phyloP scores from a whole-genome alignment of 35 echinoderm and acorn worm species.

The Strongylocentrotus purpuratus region DNA sequence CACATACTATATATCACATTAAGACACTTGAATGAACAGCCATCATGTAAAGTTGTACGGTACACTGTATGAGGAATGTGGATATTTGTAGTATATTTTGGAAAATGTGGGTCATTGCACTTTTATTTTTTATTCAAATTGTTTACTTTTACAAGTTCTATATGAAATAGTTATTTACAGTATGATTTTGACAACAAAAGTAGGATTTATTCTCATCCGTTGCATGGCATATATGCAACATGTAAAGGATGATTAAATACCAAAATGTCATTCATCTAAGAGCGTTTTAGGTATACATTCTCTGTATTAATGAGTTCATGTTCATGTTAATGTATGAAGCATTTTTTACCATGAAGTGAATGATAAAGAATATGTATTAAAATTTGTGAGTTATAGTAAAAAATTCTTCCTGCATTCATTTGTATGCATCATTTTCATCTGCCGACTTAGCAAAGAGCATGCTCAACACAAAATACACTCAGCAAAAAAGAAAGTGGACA shows the following conservation, averaged over 20 bases:
- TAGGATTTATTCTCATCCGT: neutral
- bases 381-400: neutral
- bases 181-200: neutral
- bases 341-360: constrained; percentile 3
- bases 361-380: neutral
- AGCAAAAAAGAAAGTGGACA: too few species aligned
- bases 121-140: neutral
- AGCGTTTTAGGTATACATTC: neutral
- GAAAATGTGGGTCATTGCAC: neutral
- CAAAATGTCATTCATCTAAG: neutral
- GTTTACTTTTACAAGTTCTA: neutral
- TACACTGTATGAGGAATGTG: too few species aligned
- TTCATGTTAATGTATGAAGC: neutral
- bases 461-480: too few species aligned
- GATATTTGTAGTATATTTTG: neutral
- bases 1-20: neutral
- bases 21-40: neutral
- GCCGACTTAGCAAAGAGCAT: neutral
- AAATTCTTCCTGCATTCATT: neutral
- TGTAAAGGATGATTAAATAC: neutral
- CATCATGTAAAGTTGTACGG: too few species aligned
- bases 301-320: neutral
- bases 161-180: neutral
- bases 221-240: neutral
- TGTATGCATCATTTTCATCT: neutral